Conservation (phyloP, 2,113 vertebrate genomes). For the Fregata magnificens region DNA sequence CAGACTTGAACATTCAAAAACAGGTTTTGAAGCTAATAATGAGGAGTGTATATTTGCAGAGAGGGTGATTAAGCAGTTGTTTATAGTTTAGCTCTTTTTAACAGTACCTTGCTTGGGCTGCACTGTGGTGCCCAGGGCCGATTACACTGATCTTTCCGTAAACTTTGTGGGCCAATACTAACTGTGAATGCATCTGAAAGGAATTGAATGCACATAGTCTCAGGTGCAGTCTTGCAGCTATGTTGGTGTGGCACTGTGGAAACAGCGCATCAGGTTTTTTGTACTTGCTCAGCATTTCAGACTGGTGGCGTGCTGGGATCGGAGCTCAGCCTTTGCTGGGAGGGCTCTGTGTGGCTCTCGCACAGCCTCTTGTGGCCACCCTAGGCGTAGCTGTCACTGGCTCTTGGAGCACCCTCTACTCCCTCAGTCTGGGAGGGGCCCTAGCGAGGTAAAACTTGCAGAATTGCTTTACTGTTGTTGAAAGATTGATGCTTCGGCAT, state of each 20-base stretch:
- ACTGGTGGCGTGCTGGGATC: not conserved
- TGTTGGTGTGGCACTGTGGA: not conserved
- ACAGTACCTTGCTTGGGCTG: not conserved
- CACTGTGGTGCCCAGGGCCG: not conserved
- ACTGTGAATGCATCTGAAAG: not conserved
- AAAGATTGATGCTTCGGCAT: not conserved
- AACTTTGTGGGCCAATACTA: not conserved
- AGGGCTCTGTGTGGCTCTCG: not conserved
- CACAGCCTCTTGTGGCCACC: conserved; percentile 46
- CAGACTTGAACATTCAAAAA: not conserved
- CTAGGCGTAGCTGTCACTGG: not conserved
- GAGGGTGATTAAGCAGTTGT: not conserved
- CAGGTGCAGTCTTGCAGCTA: not conserved
- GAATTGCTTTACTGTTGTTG: not conserved
- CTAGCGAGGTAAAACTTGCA: not conserved
- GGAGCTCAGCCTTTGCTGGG: not conserved
- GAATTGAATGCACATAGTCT: not conserved
- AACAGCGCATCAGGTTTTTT: rapidly evolving
- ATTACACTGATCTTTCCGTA: not conserved
- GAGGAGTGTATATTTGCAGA: not conserved
- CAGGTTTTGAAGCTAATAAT: not conserved
- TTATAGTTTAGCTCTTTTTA: not conserved
- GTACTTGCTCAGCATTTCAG: not conserved
- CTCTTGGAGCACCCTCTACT: not conserved
- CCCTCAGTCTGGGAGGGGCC: not conserved